Conservation (phyloP, 2,888 invertebrate genomes). For the Drosophila kanekoi region DNA sequence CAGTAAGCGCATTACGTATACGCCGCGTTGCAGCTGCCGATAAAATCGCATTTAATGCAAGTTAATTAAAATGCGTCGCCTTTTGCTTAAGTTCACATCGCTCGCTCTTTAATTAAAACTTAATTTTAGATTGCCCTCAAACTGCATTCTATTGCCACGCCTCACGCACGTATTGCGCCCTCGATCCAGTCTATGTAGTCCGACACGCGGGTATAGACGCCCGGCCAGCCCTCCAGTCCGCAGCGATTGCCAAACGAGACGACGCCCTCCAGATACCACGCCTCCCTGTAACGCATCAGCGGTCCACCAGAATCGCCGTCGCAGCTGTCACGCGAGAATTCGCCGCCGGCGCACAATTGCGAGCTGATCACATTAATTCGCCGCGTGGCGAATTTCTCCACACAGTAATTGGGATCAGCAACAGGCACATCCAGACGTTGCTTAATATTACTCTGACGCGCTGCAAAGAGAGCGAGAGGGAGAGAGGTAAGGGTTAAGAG, state of each 20-base stretch:
- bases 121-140: slow-evolving; percentile 46
- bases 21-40: slow-evolving; percentile 63
- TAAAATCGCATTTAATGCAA: slow-evolving; percentile 74
- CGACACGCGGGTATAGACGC: slow-evolving; percentile 89
- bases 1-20: slow-evolving; percentile 76
- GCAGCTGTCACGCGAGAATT: slow-evolving; percentile 87
- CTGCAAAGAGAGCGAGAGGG: slow-evolving; percentile 48
- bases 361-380: slow-evolving; percentile 62
- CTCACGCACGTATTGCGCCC: slow-evolving; percentile 84
- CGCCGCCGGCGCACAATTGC: slow-evolving; percentile 85
- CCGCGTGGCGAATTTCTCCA: slow-evolving; percentile 70
- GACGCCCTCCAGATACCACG: slow-evolving; percentile 84
- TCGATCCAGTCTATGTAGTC: slow-evolving; percentile 89
- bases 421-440: slow-evolving; percentile 86
- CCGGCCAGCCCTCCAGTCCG: slow-evolving; percentile 87
- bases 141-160: no score
- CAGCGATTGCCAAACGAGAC: slow-evolving; percentile 86
- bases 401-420: slow-evolving; percentile 85
- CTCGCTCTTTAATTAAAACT: slow-evolving; percentile 71
- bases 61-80: slow-evolving; percentile 72
- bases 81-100: slow-evolving; percentile 33
- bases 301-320: slow-evolving; percentile 89
- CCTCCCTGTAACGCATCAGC: slow-evolving; percentile 85
- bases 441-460: slow-evolving; percentile 79
- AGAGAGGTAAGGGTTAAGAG: not conserved